phyloP scores from a whole-genome alignment of 2,888 invertebrate species.

The Acanthoscelides obtectus region DNA sequence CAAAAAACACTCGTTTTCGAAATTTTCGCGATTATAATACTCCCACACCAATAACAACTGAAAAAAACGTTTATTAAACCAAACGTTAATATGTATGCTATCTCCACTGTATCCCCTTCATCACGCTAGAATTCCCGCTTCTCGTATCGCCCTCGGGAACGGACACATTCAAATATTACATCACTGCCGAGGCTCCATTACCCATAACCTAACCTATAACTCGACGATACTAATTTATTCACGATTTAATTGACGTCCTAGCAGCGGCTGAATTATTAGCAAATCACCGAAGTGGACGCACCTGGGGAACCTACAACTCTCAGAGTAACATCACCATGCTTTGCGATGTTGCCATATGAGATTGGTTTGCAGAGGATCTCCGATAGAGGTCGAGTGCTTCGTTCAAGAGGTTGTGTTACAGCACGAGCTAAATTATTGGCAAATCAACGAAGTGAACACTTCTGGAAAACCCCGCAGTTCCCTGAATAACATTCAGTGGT shows the following conservation, averaged over 20 bases:
- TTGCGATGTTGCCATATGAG: neutral
- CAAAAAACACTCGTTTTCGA: too few relatives aligned
- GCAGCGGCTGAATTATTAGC: neutral
- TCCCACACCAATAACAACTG: too few relatives aligned
- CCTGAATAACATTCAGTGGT: neutral
- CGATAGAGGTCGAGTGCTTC: too few relatives aligned
- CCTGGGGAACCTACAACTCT: neutral
- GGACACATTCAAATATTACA: neutral
- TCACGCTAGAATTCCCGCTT: neutral
- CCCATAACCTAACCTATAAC: neutral
- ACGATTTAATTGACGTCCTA: neutral
- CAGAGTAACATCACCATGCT: neutral
- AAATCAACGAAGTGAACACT: neutral
- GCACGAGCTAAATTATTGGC: neutral
- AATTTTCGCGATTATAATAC: too few relatives aligned
- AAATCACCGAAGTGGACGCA: neutral
- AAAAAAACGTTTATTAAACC: too few relatives aligned
- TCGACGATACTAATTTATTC: neutral
- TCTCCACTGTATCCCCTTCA: neutral
- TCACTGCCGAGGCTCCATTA: neutral
- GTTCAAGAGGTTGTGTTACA: neutral
- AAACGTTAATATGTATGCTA: too few relatives aligned
- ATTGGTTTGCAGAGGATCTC: neutral
- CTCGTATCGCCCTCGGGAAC: neutral
- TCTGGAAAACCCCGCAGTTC: neutral